Evolutionary conservation across 2,888 invertebrate species (phyloP).

Genomic region (Euzophera pinguis): DNA sequence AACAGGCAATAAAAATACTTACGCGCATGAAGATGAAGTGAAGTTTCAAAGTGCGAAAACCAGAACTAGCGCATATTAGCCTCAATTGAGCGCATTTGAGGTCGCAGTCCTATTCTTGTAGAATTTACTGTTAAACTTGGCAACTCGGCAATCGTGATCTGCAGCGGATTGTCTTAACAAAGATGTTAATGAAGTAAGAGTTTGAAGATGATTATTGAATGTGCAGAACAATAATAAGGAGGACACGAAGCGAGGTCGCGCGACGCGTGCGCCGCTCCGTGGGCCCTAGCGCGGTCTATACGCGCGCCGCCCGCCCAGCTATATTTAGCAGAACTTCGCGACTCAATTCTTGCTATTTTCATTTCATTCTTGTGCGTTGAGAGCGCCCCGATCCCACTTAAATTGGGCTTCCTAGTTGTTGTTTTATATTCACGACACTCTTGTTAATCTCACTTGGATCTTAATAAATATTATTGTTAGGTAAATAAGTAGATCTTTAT

Average conservation of each 20-base stretch:
- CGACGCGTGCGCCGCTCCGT: slow-evolving; percentile 19
- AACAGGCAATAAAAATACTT: slow-evolving; percentile 13
- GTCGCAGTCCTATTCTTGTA: neutral
- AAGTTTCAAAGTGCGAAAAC: slow-evolving; percentile 15
- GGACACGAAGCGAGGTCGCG: slow-evolving; percentile 57
- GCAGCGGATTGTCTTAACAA: neutral
- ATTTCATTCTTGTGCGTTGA: slow-evolving; percentile 64
- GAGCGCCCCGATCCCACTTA: slow-evolving; percentile 54
- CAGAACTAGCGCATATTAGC: slow-evolving; percentile 20
- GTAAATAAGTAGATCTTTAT: too few species aligned
- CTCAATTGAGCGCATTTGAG: slow-evolving; percentile 16
- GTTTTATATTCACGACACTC: slow-evolving; percentile 21
- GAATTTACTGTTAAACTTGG: neutral
- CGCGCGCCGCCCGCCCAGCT: slow-evolving; percentile 52
- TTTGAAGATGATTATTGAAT: slow-evolving; percentile 22
- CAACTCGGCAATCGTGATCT: neutral
- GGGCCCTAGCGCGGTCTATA: slow-evolving; percentile 35
- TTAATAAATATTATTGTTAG: too few species aligned
- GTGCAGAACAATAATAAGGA: slow-evolving; percentile 25
- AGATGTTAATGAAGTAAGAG: slow-evolving; percentile 8
- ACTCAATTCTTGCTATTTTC: slow-evolving; percentile 76
- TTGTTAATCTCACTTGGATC: neutral
- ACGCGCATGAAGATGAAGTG: slow-evolving; percentile 15
- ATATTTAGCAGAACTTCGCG: slow-evolving; percentile 77
- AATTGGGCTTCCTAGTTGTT: slow-evolving; percentile 50